Base-by-base conservation (phyloP, 2,888 invertebrate species). In the Busseola fusca region DNA sequence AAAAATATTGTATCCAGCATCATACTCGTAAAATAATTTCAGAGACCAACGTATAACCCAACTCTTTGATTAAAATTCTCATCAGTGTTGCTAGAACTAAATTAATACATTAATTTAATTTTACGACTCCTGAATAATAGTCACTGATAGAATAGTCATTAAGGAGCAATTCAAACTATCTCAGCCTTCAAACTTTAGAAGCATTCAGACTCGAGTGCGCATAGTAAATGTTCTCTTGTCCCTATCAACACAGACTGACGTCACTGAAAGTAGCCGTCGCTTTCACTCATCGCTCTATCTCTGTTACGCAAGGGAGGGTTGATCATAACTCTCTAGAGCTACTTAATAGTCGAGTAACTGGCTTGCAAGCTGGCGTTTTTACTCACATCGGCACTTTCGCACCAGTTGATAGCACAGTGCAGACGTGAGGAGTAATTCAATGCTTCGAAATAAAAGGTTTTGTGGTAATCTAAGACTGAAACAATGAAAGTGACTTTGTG, bases 341-440 rank as follows among this genome's bases (percentile, higher is more conserved):
- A 81, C 78, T 85, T 84, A 83, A 80, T 83, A 78, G 78, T 72
- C 65, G 57, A 67, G 79, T 82, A 74, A 84, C 79, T 78, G 70
- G 64, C 74, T 81, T 76, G 70, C 83, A 80, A 85, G 86, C 87
- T 87, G 87, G 74, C 80, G 84, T 79, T 81, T 81, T 79, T 81
- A 60, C 69, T 60, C 42, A 54, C 57, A 72, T 60, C 34, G 56
- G 45, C 54, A 56, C 64, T 60, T 65, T 77, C 37, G 48, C 40
- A n/a, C n/a, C 67, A 58, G 68, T 18, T 59, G 30, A 30, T 40
- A 5, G n/a, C 16, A 76, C 34, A 67, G 66, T 58, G 30, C 25
- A 60, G 66, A 58, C 25, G 72, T 57, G 57, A 54, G n/a, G 7
- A 69, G 72, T 69, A 59, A 68, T 3, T 70, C 25, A 67, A 75